Evolutionary conservation across 2,797 vertebrate species (phyloP).

Genomic region (Acomys russatus): DNA sequence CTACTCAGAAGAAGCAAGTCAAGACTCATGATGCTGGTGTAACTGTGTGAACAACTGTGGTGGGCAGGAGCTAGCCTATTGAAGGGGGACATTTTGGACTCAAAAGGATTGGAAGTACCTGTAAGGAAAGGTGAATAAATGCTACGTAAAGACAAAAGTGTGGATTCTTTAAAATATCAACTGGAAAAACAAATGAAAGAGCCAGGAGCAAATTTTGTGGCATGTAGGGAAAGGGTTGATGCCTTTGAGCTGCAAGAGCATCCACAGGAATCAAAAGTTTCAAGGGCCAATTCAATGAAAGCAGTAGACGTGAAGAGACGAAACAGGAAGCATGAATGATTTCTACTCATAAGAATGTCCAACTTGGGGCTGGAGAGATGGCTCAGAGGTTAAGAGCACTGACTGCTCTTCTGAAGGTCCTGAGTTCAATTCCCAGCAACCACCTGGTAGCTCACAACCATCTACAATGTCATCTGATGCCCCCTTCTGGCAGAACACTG

Average conservation of each 20-base stretch:
- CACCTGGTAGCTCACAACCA: too few relatives aligned
- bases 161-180: neutral
- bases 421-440: too few relatives aligned
- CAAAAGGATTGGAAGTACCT: neutral
- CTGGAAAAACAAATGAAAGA: neutral
- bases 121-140: neutral
- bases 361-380: too few relatives aligned
- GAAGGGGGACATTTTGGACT: neutral
- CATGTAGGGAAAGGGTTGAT: neutral
- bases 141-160: neutral
- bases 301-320: neutral
- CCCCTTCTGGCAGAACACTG: too few relatives aligned
- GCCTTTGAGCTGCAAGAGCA: neutral
- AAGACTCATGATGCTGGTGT: neutral
- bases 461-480: too few relatives aligned
- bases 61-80: rapidly evolving
- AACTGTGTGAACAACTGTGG: neutral
- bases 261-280: neutral
- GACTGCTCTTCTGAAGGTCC: too few relatives aligned
- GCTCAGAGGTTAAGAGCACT: too few relatives aligned
- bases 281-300: neutral
- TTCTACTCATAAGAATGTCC: rapidly evolving
- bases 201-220: neutral
- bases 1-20: neutral
- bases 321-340: neutral